phyloP scores from a whole-genome alignment of 2,888 invertebrate genomes.

The Eledona agricola region DNA sequence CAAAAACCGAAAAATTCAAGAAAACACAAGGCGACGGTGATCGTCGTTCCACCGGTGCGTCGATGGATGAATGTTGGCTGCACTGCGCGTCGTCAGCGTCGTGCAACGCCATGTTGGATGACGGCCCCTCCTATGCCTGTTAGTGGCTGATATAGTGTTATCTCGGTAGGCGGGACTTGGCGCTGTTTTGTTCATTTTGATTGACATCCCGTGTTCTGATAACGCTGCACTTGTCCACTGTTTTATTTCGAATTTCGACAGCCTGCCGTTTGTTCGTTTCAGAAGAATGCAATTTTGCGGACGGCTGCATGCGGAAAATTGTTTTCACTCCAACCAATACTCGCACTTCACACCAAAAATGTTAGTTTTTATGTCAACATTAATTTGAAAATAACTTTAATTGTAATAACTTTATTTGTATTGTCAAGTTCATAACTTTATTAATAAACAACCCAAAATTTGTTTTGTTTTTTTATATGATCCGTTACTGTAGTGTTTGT shows the following conservation, averaged over 20 bases:
- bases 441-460: no score
- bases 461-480: no score
- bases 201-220: conserved; percentile 57
- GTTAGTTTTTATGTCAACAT: no score
- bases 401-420: no score
- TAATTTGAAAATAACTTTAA: no score
- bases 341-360: no score
- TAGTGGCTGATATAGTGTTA: conserved; percentile 49
- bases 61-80: conserved; percentile 45
- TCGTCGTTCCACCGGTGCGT: conserved; percentile 16
- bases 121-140: conserved; percentile 52
- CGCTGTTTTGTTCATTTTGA: conserved; percentile 50
- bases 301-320: conserved; percentile 46
- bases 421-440: no score
- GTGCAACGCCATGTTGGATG: conserved; percentile 58
- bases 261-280: conserved; percentile 20
- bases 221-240: conserved; percentile 53
- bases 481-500: no score
- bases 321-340: conserved; percentile 26
- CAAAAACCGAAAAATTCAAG: conserved; percentile 13
- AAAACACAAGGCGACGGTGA: conserved; percentile 20
- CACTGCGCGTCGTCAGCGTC: conserved; percentile 47
- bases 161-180: conserved; percentile 48
- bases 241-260: conserved; percentile 52
- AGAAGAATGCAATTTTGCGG: conserved; percentile 41